A percentile compares a stretch with the other conserved stretches of the same genome.
Evolutionary conservation across 2,888 invertebrate species (phyloP).

Genomic region (Agrotis exclamationis): DNA sequence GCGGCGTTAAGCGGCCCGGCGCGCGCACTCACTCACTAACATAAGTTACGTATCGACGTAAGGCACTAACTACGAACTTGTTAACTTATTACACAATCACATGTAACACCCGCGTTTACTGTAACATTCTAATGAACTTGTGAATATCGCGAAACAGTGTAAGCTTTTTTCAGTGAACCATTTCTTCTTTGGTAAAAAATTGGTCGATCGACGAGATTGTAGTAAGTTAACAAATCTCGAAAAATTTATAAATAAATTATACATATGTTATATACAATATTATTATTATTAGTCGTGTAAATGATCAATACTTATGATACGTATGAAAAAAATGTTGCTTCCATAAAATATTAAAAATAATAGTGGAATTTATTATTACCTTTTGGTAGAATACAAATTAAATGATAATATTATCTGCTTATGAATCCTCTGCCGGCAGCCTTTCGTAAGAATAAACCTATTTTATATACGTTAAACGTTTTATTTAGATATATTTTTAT

Average conservation of each 20-base stretch:
- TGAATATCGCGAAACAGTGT: conserved; percentile 15
- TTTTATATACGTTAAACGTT: conserved; percentile 50
- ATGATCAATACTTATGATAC: conserved; percentile 85
- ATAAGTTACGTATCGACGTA: conserved; percentile 85
- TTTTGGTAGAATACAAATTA: conserved; percentile 74
- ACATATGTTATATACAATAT: conserved; percentile 89
- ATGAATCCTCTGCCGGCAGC: conserved; percentile 73
- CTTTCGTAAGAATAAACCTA: conserved; percentile 53
- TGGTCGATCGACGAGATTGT: conserved; percentile 69
- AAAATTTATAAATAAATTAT: conserved; percentile 83
- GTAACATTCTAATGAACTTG: conserved; percentile 3
- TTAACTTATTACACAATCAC: conserved; percentile 85
- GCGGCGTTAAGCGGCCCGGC: conserved; percentile 86
- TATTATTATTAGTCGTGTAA: conserved; percentile 85
- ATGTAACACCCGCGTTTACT: conserved; percentile 14
- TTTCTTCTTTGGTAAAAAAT: conserved; percentile 1
- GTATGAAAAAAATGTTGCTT: conserved; percentile 87
- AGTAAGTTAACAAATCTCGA: conserved; percentile 87
- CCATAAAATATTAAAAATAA: conserved; percentile 83
- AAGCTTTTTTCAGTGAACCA: conserved; percentile 12
- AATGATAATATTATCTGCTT: conserved; percentile 68
- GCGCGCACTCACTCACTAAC: conserved; percentile 83
- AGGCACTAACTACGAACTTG: conserved; percentile 88
- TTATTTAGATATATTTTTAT: conserved; percentile 54
- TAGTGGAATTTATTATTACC: conserved; percentile 77